Evolutionary conservation across 1,140 invertebrate species (phyloP), one percentile per base, ranked within the genome.

Genomic region (Drosophila guanche): DNA sequence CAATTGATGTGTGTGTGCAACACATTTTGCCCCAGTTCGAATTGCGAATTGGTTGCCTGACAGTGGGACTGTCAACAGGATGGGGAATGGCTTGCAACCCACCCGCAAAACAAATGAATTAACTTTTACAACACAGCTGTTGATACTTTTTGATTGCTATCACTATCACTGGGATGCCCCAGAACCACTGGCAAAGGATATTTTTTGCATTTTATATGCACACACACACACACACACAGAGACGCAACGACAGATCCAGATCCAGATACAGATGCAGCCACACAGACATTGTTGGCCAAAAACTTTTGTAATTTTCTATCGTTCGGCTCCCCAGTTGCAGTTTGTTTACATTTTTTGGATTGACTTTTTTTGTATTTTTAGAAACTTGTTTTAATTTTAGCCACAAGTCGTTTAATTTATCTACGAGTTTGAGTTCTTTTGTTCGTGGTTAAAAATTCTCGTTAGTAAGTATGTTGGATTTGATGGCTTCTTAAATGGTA

Each of bases 261-360:
- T 37, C 8, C 29, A 33, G 8, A 3, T 7, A 33, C 29, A 70
- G 46, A 22, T 16, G n/a, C 27, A 54, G 41, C 37, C 6, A 37
- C 48, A 55, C 51, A 12, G 14, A 6, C 7, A 53, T 29, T 56
- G 52, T 54, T 51, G 52, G 33, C 41, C 52, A 55, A 55, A 60
- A 76, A 78, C 67, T 76, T 78, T 78, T 62, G 53, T 61, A 57
- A 78, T 78, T 71, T 78, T 55, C 43, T n/a, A 27, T 57, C 22
- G 27, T 22, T 22, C 10, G 8, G 3, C 12, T 8, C 1, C 7
- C 43, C 55, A n/a, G 20, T 27, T 27, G 23, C n/a, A n/a, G 27
- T 37, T 37, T 25, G 42, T 33, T n/a, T n/a, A n/a, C n/a, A 20
- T 66, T 41, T 53, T 16, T 16, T 25, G 48, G 6, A 3, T 22